Base-by-base conservation (phyloP, 2,797 vertebrate species). In the Rhynchonycteris naso region DNA sequence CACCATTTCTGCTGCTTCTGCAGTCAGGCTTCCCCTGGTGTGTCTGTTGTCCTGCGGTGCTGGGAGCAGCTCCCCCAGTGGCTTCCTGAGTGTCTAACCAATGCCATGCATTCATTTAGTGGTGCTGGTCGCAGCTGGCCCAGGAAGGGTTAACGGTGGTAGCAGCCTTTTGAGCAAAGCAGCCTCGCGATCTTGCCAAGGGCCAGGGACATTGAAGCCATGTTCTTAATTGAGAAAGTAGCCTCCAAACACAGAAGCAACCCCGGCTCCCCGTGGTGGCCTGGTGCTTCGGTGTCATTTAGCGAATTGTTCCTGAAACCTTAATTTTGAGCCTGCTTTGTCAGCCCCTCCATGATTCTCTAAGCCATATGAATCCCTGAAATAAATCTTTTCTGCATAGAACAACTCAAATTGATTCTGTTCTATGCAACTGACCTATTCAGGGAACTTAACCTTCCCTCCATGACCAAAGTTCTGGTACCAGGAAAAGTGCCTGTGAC, bases 351-450 rank as follows among this genome's bases (percentile, higher is more conserved):
- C 54, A 26, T 35, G 50, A 56, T 92, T 69, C 65, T 61, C 6
- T 71, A 68, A 88, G 14, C 16, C 35, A 19, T 1, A 6, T 24
- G 43, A 93, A 80, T 68, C 43, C 56, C 56, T 26, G 56, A 91
- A 78, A 69, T 68, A 80, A 90, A 79, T 63, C n/a, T 18, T 75
- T 92, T 69, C 72, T 90, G 54, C 30, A 26, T 63, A 47, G 80
- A 87, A 22, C 28, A 65, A 52, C 26, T 61, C 22, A 12, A 52
- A 19, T 33, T 26, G 33, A 68, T 85, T 78, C 35, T 88, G 8
- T 72, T 74, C 56, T 69, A 2, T 50, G 30, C 10, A 69, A 75
- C 18, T 52, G 84, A 72, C 4, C 19, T 21, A 8, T 33, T 6
- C 3, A 14, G 5, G 19, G 7, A 33, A 47, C 12, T 81, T 52